These are phyloP conservation scores for Megalurothrips usitatus DNA, from an alignment of 2,888 invertebrate genomes.

Conservation along the genomic window DNA sequence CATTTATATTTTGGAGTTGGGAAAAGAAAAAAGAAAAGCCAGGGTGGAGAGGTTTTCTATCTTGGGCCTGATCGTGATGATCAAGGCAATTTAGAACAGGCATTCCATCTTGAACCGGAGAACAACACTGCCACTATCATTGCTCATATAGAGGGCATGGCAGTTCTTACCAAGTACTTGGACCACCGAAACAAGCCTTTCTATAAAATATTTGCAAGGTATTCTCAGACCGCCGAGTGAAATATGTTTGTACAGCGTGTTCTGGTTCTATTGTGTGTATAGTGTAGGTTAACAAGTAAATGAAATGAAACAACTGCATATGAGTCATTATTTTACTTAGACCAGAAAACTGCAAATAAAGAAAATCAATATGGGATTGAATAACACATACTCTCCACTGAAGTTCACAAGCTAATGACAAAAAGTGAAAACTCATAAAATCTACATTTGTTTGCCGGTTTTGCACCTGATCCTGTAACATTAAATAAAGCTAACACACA, in stretches of 20 bases:
- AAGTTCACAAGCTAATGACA: slow-evolving; percentile 13
- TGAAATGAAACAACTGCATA: neutral
- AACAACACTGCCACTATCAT: neutral
- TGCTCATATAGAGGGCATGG: slow-evolving; percentile 6
- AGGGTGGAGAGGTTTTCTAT: neutral
- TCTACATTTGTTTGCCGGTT: slow-evolving; percentile 15
- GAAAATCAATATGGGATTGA: slow-evolving; percentile 4
- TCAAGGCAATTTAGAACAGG: neutral
- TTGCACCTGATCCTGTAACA: slow-evolving; percentile 12
- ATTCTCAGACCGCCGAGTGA: neutral
- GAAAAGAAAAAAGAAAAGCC: neutral
- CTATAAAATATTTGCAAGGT: slow-evolving; percentile 2
- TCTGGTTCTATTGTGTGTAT: neutral
- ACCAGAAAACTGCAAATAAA: slow-evolving; percentile 23
- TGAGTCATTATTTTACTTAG: slow-evolving; percentile 26
- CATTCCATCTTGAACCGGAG: neutral
- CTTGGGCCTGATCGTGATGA: neutral
- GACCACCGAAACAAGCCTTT: slow-evolving; percentile 3
- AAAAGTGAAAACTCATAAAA: slow-evolving; percentile 23
- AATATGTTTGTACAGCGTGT: neutral
- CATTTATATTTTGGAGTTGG: slow-evolving; percentile 3
- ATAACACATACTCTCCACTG: slow-evolving; percentile 20
- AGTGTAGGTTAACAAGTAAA: neutral
- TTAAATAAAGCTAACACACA: slow-evolving; percentile 25
- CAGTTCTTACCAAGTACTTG: neutral